Base-by-base conservation (phyloP, 2,888 invertebrate genomes). In the Plagodis pulveraria region DNA sequence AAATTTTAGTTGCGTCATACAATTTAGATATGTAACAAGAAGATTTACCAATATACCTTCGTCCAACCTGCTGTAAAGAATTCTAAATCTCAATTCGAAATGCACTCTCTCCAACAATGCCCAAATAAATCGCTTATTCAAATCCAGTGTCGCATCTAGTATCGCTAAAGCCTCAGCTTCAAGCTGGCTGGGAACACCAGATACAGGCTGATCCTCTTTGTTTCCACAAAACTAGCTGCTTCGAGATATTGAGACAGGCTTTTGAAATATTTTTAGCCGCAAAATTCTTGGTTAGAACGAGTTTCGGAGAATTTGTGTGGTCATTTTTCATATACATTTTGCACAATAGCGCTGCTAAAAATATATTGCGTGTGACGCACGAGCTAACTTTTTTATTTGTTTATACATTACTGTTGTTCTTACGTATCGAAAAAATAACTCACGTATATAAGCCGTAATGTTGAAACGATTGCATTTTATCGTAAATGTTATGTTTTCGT, bases 131-230 rank as follows among this genome's bases (percentile, higher is more conserved):
- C 62, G 67, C 58, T 67, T 67, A 68, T 70, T 68, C 68, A 60
- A 69, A 73, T 70, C 69, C 63, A 9, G 57, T 55, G 63, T 56
- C 78, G 66, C 66, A 78, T 86, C 84, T 65, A 86, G 84, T 62
- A 65, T 57, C 68, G 64, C 56, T 70, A 67, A 58, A 68, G 74
- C 76, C 71, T 62, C 56, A 72, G 45, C 58, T 57, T 61, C 70
- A 67, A 63, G 66, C 66, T 70, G 71, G 62, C 74, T 75, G 73
- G 69, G 73, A 75, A 74, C 72, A 60, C 69, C 69, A 76, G 81
- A 83, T 82, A 81, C 80, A 76, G 70, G 74, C 80, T 84, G 86
- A 88, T 87, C 86, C 85, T 78, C 86, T 88, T 86, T 83, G 84
- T 87, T 82, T 80, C 76, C 74, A 62, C 70, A 71, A 76, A 72